These are phyloP conservation scores for Etheostoma spectabile DNA, from an alignment of 2,113 vertebrate genomes.

Conservation along the genomic window DNA sequence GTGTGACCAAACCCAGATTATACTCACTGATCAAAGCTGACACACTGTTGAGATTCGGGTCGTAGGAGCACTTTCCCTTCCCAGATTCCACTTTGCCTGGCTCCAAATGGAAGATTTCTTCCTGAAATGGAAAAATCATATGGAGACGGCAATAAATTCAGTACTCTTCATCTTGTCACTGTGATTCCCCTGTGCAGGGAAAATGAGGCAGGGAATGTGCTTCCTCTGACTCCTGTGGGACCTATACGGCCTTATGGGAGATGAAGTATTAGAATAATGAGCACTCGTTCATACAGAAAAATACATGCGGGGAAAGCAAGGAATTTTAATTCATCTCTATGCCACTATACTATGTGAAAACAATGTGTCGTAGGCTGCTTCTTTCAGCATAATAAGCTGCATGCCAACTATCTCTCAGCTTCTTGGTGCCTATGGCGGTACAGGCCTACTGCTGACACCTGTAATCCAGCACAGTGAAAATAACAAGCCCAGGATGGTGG, in stretches of 20 bases:
- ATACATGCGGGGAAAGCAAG: constrained; percentile 64
- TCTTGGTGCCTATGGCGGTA: constrained; percentile 51
- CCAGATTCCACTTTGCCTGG: constrained; percentile 95
- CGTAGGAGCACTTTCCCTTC: constrained; percentile 98
- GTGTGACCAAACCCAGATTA: constrained; percentile 37
- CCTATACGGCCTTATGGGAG: constrained; percentile 60
- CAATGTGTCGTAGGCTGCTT: constrained; percentile 43
- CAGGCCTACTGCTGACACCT: constrained; percentile 68
- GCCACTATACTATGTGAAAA: constrained; percentile 42
- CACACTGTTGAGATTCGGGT: constrained; percentile 97
- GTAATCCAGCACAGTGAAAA: constrained; percentile 69
- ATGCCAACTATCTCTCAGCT: constrained; percentile 62
- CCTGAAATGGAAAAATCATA: constrained; percentile 85
- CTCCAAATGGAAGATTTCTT: constrained; percentile 97
- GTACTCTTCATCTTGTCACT: constrained; percentile 73
- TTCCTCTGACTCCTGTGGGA: constrained; percentile 68
- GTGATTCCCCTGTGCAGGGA: constrained; percentile 65
- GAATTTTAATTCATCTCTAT: constrained; percentile 67
- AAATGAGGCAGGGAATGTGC: constrained; percentile 60
- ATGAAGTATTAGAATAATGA: constrained; percentile 78
- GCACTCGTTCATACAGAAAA: constrained; percentile 74
- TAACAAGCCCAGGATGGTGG: constrained; percentile 63
- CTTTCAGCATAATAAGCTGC: constrained; percentile 56
- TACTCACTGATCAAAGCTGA: constrained; percentile 98
- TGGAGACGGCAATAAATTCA: constrained; percentile 75